Conservation (phyloP, 2,888 invertebrate genomes). For the Calameuta pallipes region DNA sequence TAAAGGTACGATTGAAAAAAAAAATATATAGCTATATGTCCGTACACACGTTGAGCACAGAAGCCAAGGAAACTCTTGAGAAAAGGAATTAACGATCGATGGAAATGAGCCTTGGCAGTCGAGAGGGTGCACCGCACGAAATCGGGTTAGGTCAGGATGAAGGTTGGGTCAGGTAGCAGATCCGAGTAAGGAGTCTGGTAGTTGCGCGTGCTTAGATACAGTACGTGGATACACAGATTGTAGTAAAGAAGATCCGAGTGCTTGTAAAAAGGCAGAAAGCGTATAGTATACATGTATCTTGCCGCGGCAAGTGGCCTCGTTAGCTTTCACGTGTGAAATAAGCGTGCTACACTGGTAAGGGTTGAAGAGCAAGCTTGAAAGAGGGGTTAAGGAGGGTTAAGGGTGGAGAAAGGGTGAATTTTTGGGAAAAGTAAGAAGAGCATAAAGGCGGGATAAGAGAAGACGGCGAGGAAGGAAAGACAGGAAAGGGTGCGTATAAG, state of each 20-base stretch:
- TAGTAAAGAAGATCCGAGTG: background rate
- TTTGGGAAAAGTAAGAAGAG: slow-evolving; percentile 12
- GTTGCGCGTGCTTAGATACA: background rate
- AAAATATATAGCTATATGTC: background rate
- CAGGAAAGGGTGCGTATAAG: background rate
- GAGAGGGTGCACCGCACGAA: background rate
- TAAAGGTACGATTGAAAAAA: background rate
- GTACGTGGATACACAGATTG: background rate
- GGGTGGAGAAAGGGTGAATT: slow-evolving; percentile 24
- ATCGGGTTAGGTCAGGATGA: background rate
- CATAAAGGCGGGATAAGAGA: slow-evolving; percentile 1
- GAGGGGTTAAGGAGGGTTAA: slow-evolving; percentile 29
- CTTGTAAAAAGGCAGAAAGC: background rate
- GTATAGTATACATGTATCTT: background rate
- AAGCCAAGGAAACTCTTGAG: background rate
- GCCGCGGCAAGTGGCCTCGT: background rate
- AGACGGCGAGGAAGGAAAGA: slow-evolving; percentile 23
- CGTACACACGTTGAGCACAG: background rate
- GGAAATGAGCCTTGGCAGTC: background rate
- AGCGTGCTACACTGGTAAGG: background rate
- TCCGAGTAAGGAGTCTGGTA: background rate
- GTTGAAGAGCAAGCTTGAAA: background rate
- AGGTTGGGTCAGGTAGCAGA: background rate
- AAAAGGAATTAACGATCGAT: background rate
- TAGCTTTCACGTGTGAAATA: background rate